Conservation (phyloP, 1,140 invertebrate genomes). For the Artemia franciscana region DNA sequence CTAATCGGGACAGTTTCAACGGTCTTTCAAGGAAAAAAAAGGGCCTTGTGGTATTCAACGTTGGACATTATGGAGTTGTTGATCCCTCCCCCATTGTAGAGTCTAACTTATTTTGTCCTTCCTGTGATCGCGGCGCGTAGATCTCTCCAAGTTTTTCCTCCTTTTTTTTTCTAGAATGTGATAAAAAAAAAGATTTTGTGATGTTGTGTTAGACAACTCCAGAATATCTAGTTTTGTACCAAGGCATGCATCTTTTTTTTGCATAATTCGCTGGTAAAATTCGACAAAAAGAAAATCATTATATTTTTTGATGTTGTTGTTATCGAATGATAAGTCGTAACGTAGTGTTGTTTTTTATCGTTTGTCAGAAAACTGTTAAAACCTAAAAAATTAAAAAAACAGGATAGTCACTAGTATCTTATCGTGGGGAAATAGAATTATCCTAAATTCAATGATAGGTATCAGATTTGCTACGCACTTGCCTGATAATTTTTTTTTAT, state of each 20-base stretch:
- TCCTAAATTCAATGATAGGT: no score
- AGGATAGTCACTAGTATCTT: no score
- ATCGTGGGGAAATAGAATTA: no score
- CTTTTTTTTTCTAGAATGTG: no score
- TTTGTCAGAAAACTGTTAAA: neutral
- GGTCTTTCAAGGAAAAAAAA: neutral
- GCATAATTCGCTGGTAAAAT: neutral
- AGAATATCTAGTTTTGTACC: neutral
- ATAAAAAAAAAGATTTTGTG: no score
- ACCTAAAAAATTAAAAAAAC: neutral
- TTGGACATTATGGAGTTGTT: neutral
- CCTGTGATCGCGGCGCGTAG: no score
- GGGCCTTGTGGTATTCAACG: neutral
- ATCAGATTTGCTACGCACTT: no score
- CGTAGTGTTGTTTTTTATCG: neutral
- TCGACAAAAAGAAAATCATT: neutral
- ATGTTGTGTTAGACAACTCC: no score
- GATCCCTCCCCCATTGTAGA: neutral
- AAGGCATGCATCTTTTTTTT: neutral
- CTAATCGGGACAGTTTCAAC: neutral
- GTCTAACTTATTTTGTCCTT: no score
- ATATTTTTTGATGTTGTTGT: neutral
- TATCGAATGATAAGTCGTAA: neutral
- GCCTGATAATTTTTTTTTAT: no score
- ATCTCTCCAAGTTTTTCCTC: no score